Percentiles rank a stretch among this genome's conserved stretches.
Conservation (phyloP, 2,797 vertebrate species). For the Scyliorhinus canicula region DNA sequence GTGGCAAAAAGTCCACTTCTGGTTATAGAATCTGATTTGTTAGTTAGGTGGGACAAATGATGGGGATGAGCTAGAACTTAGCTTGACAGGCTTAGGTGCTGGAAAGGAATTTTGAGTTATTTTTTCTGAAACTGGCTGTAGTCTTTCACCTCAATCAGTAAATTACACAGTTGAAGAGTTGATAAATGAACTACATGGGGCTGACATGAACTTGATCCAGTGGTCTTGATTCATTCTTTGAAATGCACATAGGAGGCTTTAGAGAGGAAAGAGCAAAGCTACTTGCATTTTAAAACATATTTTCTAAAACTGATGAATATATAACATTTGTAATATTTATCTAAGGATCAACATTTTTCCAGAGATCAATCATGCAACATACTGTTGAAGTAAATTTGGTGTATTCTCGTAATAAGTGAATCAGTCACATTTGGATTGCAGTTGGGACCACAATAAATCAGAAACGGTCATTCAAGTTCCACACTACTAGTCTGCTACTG, state of each 20-base stretch:
- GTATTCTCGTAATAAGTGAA: background rate
- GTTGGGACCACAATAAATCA: background rate
- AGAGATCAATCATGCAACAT: background rate
- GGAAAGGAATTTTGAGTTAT: background rate
- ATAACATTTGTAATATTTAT: background rate
- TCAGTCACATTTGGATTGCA: background rate
- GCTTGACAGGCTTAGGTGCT: background rate
- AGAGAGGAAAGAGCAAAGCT: background rate
- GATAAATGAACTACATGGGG: background rate
- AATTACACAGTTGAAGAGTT: background rate
- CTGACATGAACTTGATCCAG: background rate
- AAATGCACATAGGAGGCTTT: background rate
- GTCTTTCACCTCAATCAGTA: background rate
- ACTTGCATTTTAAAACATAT: background rate
- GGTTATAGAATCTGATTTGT: background rate
- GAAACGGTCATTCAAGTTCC: background rate
- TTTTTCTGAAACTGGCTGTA: background rate
- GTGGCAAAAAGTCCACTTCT: background rate
- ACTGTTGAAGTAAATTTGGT: background rate
- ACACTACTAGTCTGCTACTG: background rate
- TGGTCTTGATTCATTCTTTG: background rate
- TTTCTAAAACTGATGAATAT: background rate
- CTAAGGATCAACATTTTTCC: background rate
- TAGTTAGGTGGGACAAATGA: background rate
- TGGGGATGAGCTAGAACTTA: background rate